Percentiles rank a stretch among this genome's conserved stretches.
Conservation (phyloP, 1,140 invertebrate species). For the Euglossa dilemma region DNA sequence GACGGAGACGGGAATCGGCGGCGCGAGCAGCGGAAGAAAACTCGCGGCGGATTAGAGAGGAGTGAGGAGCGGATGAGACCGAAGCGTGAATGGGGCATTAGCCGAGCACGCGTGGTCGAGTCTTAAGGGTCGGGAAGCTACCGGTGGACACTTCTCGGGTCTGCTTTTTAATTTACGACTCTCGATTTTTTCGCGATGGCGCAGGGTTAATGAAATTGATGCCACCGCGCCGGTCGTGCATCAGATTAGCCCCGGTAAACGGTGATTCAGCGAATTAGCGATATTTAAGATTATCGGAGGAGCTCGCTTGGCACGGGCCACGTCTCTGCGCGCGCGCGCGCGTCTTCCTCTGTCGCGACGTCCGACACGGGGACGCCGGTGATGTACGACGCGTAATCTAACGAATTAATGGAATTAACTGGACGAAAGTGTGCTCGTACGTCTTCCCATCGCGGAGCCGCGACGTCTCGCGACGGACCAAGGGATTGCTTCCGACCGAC, state of each 20-base stretch:
- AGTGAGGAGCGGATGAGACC: not conserved
- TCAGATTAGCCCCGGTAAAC: constrained; percentile 47
- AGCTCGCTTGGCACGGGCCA: constrained; percentile 18
- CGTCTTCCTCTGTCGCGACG: not conserved
- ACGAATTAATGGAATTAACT: constrained; percentile 27
- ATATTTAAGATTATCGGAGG: constrained; percentile 47
- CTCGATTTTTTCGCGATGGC: constrained; percentile 38
- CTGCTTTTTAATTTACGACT: constrained; percentile 53
- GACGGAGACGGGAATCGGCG: too few species aligned
- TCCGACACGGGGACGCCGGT: not conserved
- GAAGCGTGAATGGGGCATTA: not conserved
- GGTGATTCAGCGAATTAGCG: constrained; percentile 44
- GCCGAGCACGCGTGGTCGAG: not conserved
- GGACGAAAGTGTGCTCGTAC: not conserved
- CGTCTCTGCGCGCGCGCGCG: not conserved
- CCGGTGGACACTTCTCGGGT: constrained; percentile 35
- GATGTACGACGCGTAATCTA: constrained; percentile 4
- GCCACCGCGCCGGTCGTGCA: constrained; percentile 18
- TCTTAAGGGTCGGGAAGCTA: constrained; percentile 28
- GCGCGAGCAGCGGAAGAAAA: too few species aligned
- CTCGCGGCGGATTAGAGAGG: too few species aligned
- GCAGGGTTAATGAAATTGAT: constrained; percentile 52
- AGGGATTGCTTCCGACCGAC: too few species aligned
- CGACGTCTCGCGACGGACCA: not conserved
- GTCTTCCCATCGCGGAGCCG: not conserved